Conservation (phyloP, 2,797 vertebrate genomes). For the Esox masquinongy region DNA sequence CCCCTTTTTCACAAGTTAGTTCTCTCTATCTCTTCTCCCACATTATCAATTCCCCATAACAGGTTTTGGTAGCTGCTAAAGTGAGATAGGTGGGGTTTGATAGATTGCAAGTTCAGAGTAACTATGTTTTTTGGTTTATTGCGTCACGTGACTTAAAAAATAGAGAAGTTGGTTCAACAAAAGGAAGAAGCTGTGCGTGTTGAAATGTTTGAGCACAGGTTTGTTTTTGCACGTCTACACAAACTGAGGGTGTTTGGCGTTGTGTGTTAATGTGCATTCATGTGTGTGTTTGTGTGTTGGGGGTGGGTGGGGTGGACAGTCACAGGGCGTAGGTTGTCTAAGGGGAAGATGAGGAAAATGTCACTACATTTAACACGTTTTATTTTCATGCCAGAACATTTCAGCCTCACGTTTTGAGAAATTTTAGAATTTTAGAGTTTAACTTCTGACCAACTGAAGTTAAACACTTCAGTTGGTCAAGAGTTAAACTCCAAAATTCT, state of each 20-base stretch:
- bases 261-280: neutral
- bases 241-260: neutral
- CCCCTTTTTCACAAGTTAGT: constrained; percentile 21
- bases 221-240: constrained; percentile 2
- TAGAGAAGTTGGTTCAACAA: constrained; percentile 27
- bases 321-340: neutral
- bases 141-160: constrained; percentile 12
- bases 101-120: neutral
- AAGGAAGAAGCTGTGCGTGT: constrained; percentile 34
- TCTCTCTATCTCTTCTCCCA: constrained; percentile 20
- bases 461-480: neutral
- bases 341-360: neutral
- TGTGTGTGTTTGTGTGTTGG: neutral
- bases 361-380: neutral
- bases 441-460: no score
- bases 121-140: neutral
- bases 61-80: constrained; percentile 9
- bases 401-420: neutral
- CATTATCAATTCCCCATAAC: constrained; percentile 13
- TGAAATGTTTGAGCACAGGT: constrained; percentile 17
- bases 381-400: neutral
- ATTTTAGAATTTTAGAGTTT: neutral
- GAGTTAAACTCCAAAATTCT: neutral
- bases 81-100: constrained; percentile 17
- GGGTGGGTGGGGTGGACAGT: neutral